These are phyloP conservation scores for Gephyroberyx darwinii DNA, from an alignment of 2,797 vertebrate species.

Conservation along the genomic window DNA sequence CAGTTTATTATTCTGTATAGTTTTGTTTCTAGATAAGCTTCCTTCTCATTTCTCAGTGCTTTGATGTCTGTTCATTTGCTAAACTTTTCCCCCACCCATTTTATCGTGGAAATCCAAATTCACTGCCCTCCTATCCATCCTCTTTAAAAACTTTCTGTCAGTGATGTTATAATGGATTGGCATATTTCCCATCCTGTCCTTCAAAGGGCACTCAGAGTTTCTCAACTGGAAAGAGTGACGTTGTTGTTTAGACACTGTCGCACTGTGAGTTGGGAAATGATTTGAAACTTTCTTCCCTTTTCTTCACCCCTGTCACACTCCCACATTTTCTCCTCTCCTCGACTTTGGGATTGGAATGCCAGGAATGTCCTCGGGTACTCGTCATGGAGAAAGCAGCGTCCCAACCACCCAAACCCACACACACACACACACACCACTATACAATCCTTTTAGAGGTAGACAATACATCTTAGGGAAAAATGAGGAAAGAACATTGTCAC, in stretches of 20 bases:
- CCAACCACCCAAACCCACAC: constrained; percentile 5
- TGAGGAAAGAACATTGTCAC: background rate
- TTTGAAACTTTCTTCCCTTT: background rate
- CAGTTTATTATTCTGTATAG: background rate
- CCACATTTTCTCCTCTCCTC: background rate
- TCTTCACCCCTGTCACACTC: background rate
- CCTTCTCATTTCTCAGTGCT: background rate
- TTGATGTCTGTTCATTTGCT: background rate
- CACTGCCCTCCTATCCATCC: background rate
- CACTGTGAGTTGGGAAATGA: background rate
- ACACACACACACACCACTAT: background rate
- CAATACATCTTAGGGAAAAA: background rate
- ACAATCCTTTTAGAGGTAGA: background rate
- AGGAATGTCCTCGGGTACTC: constrained; percentile 14
- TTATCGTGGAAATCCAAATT: background rate
- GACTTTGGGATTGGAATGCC: constrained; percentile 6
- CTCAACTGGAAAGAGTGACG: background rate
- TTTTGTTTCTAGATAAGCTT: constrained; percentile 17
- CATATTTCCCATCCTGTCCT: background rate
- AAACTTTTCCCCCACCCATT: background rate
- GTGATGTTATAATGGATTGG: background rate
- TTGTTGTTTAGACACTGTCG: background rate
- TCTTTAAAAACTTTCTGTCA: background rate
- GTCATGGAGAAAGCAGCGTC: constrained; percentile 9
- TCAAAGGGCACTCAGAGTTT: background rate